Percentiles rank a stretch among this genome's conserved stretches.
Conservation (phyloP, 2,113 vertebrate genomes). For the Oreotragus oreotragus region DNA sequence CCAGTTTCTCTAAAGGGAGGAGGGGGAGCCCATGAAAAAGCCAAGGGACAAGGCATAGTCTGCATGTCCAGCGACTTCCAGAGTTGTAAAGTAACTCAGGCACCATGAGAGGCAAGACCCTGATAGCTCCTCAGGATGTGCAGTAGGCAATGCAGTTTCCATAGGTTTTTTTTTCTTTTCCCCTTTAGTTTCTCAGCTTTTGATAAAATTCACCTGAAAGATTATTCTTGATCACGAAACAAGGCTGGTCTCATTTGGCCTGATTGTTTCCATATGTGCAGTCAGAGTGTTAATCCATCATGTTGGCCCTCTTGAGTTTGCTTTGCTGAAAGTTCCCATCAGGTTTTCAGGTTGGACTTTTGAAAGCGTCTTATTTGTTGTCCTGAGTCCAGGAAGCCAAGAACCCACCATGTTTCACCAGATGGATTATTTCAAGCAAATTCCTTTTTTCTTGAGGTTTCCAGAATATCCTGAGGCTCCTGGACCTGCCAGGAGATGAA, state of each 20-base stretch:
- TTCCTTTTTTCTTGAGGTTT: neutral
- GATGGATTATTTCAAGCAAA: neutral
- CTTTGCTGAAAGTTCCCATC: neutral
- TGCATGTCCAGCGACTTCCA: rapidly evolving
- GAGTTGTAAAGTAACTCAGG: neutral
- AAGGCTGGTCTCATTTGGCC: neutral
- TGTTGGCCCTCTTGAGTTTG: neutral
- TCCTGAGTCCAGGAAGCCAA: neutral
- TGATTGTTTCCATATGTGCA: neutral
- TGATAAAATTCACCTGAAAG: neutral
- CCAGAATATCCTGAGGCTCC: neutral
- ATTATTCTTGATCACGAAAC: neutral
- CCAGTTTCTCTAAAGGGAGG: neutral
- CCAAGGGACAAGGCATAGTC: neutral
- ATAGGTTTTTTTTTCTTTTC: neutral
- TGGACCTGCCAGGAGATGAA: neutral
- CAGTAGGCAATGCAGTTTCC: neutral
- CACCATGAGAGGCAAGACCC: neutral
- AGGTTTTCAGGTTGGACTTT: neutral
- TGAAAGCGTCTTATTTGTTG: neutral
- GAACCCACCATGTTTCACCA: neutral
- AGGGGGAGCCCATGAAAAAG: neutral
- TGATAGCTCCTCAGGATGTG: too few species aligned
- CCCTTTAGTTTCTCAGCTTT: neutral
- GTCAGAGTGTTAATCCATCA: neutral